Base-by-base conservation (phyloP, 2,797 vertebrate genomes). In the Cossypha niveicapilla region DNA sequence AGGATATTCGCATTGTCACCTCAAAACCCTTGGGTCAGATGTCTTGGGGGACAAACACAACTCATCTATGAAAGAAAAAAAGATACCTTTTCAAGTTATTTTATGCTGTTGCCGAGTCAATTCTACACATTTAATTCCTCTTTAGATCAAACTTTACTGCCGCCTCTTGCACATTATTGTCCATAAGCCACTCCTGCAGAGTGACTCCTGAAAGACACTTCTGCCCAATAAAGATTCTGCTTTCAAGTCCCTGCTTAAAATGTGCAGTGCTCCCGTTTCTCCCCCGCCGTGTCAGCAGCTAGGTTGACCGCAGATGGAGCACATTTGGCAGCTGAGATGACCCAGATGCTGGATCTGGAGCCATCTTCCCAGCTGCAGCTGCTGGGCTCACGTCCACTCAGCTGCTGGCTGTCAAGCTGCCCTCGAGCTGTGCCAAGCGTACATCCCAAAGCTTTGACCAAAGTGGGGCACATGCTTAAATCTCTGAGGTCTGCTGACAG, bases 281-380 rank as follows among this genome's bases (percentile, higher is more conserved):
- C 60, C 56, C 70, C 50, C 3, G 3, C 25, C 2, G 0, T 4
- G 3, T 63, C 74, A 92, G 87, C 87, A 93, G 78, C 66, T 39
- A 53, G 58, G 61, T 28, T 77, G 54, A 84, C 90, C 86, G 58
- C 50, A 93, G 88, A 94, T 47, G 67, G 88, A 94, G 86, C 77
- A 74, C 0, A 17, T 72, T 61, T 96, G 90, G 94, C 92, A 95
- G 86, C 88, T 78, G 76, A 67, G 60, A 51, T 60, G 76, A 75
- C 78, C 77, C 91, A 94, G 93, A 92, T 94, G 90, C 91, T 93
- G 87, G 41, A 88, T 84, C 77, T 86, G 77, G 88, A 96, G 76
- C 84, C 90, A 92, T 92, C 70, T 65, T 87, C 67, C 87, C 92
- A 96, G 93, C 82, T 94, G 87, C 87, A 85, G 83, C 18, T 32